Conservation (phyloP, 2,797 vertebrate species). For the Diceros bicornis region DNA sequence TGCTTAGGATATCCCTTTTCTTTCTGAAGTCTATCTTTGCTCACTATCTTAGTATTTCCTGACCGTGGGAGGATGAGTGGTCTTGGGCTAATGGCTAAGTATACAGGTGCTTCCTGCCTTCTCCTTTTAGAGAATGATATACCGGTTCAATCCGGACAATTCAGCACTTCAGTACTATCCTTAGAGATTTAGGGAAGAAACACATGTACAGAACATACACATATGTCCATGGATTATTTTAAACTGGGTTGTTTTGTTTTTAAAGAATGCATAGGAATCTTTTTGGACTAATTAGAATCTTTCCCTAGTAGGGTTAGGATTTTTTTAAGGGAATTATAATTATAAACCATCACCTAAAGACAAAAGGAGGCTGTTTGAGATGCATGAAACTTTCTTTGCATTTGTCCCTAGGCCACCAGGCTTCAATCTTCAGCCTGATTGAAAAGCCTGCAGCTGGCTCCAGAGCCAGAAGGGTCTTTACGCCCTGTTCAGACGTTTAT, state of each 20-base stretch:
- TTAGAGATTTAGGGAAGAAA: neutral
- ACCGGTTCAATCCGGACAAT: neutral
- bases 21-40: conserved; percentile 52
- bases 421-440: neutral
- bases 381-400: neutral
- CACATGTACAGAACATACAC: neutral
- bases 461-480: neutral
- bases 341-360: neutral
- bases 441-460: neutral
- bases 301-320: neutral
- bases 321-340: neutral
- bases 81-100: neutral
- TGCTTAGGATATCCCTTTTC: neutral
- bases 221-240: neutral
- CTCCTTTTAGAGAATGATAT: neutral
- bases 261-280: neutral
- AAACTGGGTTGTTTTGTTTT: neutral
- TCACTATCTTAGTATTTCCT: conserved; percentile 57
- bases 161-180: neutral
- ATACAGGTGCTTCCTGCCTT: neutral
- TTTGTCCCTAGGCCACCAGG: neutral
- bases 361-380: neutral
- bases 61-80: neutral
- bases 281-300: neutral
- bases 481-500: neutral